Conservation (phyloP, 1,140 invertebrate genomes). For the Teleopsis dalmanni region DNA sequence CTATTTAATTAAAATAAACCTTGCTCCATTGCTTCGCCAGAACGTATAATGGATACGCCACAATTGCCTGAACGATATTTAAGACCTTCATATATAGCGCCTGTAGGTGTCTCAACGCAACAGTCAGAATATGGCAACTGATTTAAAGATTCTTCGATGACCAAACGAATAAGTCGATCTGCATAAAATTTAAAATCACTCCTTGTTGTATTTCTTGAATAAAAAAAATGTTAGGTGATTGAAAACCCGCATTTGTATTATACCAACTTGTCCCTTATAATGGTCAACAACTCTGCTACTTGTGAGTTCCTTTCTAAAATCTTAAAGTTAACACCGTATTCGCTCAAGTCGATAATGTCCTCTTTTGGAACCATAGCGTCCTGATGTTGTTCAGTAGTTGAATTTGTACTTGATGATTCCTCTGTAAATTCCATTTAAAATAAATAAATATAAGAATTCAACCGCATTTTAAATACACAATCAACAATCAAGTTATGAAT, state of each 20-base stretch:
- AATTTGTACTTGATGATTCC: too few species aligned
- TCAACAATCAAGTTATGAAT: too few species aligned
- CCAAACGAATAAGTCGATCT: conserved; percentile 86
- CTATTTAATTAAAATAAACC: too few species aligned
- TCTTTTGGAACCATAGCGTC: too few species aligned
- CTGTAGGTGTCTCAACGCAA: conserved; percentile 88
- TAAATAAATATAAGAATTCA: too few species aligned
- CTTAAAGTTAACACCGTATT: conserved; percentile 75
- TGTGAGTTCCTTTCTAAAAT: conserved; percentile 77
- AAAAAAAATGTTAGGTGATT: neutral
- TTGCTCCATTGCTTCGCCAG: conserved; percentile 97
- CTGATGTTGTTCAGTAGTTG: too few species aligned
- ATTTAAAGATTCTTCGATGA: conserved; percentile 97
- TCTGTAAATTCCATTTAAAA: too few species aligned
- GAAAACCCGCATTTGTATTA: neutral
- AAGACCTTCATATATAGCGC: conserved; percentile 79
- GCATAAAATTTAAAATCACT: conserved; percentile 99
- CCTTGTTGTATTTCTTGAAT: conserved; percentile 72
- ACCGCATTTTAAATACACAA: too few species aligned
- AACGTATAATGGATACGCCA: conserved; percentile 93
- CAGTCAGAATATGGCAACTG: conserved; percentile 88
- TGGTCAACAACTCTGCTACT: conserved; percentile 89
- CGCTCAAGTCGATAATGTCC: too few species aligned
- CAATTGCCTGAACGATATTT: conserved; percentile 95
- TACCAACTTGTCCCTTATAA: conserved; percentile 81